Evolutionary conservation across 2,888 invertebrate genomes (phyloP), one percentile per base, ranked within the genome.

Genomic region (Liopterus haemorrhoidalis): DNA sequence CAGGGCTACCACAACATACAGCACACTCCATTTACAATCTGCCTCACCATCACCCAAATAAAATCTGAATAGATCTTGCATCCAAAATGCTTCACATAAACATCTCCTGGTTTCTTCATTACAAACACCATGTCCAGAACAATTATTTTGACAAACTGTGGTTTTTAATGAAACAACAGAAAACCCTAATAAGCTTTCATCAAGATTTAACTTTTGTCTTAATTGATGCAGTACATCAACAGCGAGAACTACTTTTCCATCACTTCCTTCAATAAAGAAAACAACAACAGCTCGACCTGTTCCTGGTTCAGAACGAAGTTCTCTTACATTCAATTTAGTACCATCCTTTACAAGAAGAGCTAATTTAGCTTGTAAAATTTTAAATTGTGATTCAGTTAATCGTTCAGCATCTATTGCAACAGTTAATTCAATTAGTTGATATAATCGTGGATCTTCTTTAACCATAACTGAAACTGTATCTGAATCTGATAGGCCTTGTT

Each of bases 41-140:
- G 66, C 65, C 49, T 68, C 67, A 28, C 60, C 62, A n/a, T 57
- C 58, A 14, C 59, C 54, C 33, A 66, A 55, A 46, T 67, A 68
- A 37, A 33, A 43, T 19, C 25, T 36, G 18, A 27, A 24, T 37
- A 49, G 49, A 55, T 62, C 63, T 65, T 90, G 85, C 91, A 94
- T 94, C 95, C 95, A 95, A 73, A 94, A 94, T 14, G 92, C 87
- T 69, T 94, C 91, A 68, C 94, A 95, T 58, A 86, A 76, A 62
- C 94, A 95, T 42, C 80, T 75, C 57, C 93, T 76, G 4, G 87
- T 81, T 55, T 82, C 79, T 61, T 84, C 82, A 65, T 91, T 84
- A 70, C 95, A 95, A 22, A 77, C 75, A 40, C 95, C 95, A 68
- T 95, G 94, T 32, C 85, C 85, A 25, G 93, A 93, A 70, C 95